These are phyloP conservation scores for Stenodema calcarata DNA, from an alignment of 2,888 invertebrate species.

Conservation along the genomic window DNA sequence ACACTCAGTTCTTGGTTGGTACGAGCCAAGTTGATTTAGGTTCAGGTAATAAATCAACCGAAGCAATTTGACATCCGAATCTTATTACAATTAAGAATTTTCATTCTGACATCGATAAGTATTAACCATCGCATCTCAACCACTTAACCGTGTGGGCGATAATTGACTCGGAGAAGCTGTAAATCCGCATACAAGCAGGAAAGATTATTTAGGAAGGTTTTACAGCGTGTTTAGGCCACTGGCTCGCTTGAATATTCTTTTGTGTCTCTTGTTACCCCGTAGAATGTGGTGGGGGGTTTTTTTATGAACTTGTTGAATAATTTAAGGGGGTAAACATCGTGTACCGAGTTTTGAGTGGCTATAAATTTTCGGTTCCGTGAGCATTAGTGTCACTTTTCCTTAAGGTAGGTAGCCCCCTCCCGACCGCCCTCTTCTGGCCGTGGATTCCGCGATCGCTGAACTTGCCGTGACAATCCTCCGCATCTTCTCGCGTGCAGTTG, in stretches of 20 bases:
- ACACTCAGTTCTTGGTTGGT: too few relatives aligned
- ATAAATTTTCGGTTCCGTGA: constrained; percentile 25
- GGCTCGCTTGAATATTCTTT: constrained; percentile 31
- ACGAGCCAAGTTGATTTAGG: too few relatives aligned
- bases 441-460: background rate
- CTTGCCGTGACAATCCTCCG: background rate
- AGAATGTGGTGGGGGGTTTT: background rate
- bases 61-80: too few relatives aligned
- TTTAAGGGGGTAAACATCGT: constrained; percentile 24
- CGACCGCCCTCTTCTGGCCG: background rate
- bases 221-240: constrained; percentile 39
- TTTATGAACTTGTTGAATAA: constrained; percentile 46
- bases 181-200: background rate
- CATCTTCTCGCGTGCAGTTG: background rate
- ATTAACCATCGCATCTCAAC: background rate
- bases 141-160: constrained; percentile 28
- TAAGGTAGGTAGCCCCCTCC: background rate
- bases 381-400: constrained; percentile 36
- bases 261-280: constrained; percentile 10
- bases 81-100: too few relatives aligned
- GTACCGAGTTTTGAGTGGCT: constrained; percentile 23
- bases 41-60: too few relatives aligned
- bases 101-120: too few relatives aligned
- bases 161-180: constrained; percentile 17
- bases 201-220: background rate